Conservation (phyloP, 2,113 vertebrate genomes). For the Rostratula benghalensis region DNA sequence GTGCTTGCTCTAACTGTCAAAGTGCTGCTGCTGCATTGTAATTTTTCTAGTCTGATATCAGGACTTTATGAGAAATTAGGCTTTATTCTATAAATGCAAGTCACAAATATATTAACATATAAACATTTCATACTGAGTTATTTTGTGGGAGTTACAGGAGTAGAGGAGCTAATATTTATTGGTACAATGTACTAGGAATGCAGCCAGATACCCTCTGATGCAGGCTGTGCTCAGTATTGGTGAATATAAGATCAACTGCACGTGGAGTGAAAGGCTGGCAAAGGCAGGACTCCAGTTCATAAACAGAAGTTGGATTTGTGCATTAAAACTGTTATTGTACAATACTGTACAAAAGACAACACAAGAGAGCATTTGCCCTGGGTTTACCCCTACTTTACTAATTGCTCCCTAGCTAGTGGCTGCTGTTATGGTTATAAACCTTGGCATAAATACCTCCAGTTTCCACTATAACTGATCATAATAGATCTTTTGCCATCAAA, state of each 20-base stretch:
- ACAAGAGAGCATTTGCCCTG: background rate
- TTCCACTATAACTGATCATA: background rate
- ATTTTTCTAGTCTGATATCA: background rate
- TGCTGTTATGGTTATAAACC: background rate
- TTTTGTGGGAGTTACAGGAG: background rate
- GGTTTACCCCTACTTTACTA: background rate
- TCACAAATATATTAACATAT: background rate
- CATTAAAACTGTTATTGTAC: background rate
- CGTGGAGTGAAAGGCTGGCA: conserved; percentile 4
- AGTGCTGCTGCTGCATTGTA: background rate
- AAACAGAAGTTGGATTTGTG: background rate
- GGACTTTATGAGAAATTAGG: no score
- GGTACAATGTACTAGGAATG: background rate
- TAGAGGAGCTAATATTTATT: conserved; percentile 24
- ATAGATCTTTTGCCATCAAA: background rate
- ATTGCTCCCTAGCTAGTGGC: background rate
- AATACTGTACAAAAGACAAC: background rate
- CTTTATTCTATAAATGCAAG: background rate
- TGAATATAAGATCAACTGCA: conserved; percentile 11
- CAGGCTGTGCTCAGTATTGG: background rate
- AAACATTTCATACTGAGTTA: background rate
- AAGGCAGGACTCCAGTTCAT: background rate
- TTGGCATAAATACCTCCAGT: background rate
- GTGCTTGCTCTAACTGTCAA: background rate
- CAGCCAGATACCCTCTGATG: background rate